Conservation (phyloP, 2,113 vertebrate genomes). For the Chamaea fasciata region DNA sequence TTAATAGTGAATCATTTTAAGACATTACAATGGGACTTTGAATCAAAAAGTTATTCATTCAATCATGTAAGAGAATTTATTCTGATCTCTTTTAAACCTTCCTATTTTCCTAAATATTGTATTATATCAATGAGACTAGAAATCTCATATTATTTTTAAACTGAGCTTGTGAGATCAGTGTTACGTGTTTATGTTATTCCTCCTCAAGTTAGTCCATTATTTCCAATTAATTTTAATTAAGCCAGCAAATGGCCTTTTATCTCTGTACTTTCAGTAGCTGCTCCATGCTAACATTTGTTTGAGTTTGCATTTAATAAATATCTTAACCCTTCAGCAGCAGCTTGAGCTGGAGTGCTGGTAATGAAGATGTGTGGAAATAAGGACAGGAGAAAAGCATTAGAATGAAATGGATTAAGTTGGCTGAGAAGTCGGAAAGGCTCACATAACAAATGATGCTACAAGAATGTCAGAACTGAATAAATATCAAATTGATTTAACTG, state of each 20-base stretch:
- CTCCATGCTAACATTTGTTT: constrained; percentile 45
- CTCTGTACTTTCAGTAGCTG: not conserved
- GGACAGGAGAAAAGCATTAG: not conserved
- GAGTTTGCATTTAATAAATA: constrained; percentile 60
- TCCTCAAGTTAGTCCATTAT: constrained; percentile 40
- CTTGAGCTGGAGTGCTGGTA: constrained; percentile 25
- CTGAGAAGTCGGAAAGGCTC: not conserved
- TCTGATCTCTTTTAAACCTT: constrained; percentile 18
- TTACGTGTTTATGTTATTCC: constrained; percentile 41
- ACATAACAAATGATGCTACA: constrained; percentile 1
- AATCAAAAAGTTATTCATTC: not conserved
- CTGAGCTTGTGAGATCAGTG: not conserved
- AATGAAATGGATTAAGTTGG: constrained; percentile 27
- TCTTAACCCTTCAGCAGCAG: constrained; percentile 24
- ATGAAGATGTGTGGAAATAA: constrained; percentile 60
- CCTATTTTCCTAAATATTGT: not conserved
- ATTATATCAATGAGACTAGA: not conserved
- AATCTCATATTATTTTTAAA: not conserved
- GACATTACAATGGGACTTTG: not conserved
- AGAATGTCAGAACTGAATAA: constrained; percentile 9
- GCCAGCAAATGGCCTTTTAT: constrained; percentile 47
- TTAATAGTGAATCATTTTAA: constrained; percentile 49
- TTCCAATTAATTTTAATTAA: constrained; percentile 67
- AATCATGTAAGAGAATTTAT: not conserved
- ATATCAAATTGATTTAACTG: constrained; percentile 17